Evolutionary conservation across 2,888 invertebrate species (phyloP).

Genomic region (Gryllus longicercus): DNA sequence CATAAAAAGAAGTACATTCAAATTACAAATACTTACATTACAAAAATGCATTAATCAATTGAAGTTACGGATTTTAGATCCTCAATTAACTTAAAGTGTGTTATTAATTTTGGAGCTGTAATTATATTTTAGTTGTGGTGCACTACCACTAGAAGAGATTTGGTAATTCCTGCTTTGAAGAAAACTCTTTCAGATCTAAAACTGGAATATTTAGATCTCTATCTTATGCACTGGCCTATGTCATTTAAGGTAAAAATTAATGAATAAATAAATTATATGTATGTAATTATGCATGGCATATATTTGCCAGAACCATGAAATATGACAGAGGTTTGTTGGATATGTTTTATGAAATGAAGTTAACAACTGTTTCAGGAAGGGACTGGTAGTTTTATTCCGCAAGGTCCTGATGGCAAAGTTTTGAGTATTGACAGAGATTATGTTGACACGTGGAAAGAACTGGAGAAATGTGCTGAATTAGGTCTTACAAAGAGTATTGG

Average conservation of each 20-base stretch:
- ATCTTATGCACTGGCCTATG: slow-evolving; percentile 54
- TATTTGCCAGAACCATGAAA: too few species aligned
- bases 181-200: slow-evolving; percentile 47
- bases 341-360: too few species aligned
- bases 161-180: slow-evolving; percentile 47
- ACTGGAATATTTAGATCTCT: slow-evolving; percentile 52
- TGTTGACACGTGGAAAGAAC: slow-evolving; percentile 44
- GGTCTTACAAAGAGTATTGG: slow-evolving; percentile 51
- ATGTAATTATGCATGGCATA: too few species aligned
- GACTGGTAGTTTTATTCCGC: slow-evolving; percentile 44
- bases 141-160: slow-evolving; percentile 48
- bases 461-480: slow-evolving; percentile 50
- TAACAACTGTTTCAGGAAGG: slow-evolving; percentile 37
- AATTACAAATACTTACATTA: too few species aligned
- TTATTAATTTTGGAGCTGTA: not conserved
- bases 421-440: slow-evolving; percentile 45
- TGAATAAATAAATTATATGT: not conserved
- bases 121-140: slow-evolving; percentile 50
- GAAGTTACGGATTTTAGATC: too few species aligned
- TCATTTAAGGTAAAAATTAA: slow-evolving; percentile 46
- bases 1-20: too few species aligned
- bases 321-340: too few species aligned
- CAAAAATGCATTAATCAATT: too few species aligned
- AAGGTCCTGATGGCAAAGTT: slow-evolving; percentile 43
- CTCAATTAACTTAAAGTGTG: too few species aligned